Base-by-base conservation (phyloP, 2,113 vertebrate species). In the Pitta sordida region DNA sequence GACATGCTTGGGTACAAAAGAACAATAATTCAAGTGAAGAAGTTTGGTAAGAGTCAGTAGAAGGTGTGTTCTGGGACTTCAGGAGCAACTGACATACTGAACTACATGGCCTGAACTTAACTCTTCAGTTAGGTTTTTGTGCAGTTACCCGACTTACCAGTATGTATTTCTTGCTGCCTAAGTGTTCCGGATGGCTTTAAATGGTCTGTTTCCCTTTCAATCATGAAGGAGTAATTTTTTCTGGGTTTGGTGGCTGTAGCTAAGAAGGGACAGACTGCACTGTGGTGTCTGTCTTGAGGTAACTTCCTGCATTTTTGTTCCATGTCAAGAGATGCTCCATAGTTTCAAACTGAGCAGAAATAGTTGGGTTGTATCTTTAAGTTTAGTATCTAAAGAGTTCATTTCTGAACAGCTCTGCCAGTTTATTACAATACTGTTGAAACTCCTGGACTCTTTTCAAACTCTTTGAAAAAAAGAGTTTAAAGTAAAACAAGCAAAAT, bases 161-260 rank as follows among this genome's bases (percentile, higher is more conserved):
- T 19, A 0, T 3, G 5, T 19, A 0, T 3, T 56, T 37, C 26
- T 8, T 74, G 36, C 46, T 34, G 5, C 19, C 37, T 69, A 30
- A 52, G 5, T 56, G 67, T 79, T 52, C 9, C 75, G 39, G 10
- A 18, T 88, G 55, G 15, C 9, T 63, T 55, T 5, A 68, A 78
- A 29, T 10, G 16, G 15, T 24, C 22, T 26, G 0, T 63, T 78
- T 4, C 7, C 5, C 4, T 3, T 43, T 55, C 20, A 24, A 11
- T 78, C 16, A 11, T 2, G 2, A 46, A 36, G 37, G 36, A 24
- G 7, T n/a, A 11, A 30, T 58, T 20, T 7, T 15, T 46, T 65
- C 13, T 74, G 73, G 30, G 19, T 86, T 53, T 16, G 22, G 39
- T 83, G 48, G 23, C 29, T 59, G 0, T 37, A 34, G 29, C 19